Evolutionary conservation across 2,113 vertebrate genomes (phyloP).

Genomic region (Jaculus jaculus): DNA sequence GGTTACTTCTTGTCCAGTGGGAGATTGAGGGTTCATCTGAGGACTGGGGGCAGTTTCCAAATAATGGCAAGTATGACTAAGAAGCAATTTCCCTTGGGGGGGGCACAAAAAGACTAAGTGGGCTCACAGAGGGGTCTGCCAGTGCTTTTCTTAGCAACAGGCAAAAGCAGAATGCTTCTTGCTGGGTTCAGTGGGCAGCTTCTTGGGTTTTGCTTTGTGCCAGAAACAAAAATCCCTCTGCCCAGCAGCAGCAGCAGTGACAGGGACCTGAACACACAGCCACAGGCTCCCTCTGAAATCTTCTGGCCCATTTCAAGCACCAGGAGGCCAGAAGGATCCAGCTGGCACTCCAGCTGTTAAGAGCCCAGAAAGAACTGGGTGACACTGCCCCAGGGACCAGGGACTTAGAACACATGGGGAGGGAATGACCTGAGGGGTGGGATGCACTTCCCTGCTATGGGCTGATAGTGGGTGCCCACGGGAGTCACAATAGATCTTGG

Average conservation of each 20-base stretch:
- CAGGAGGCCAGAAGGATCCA: background rate
- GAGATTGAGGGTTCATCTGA: constrained; percentile 12
- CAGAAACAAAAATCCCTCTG: background rate
- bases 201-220: constrained; percentile 8
- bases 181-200: constrained; percentile 40
- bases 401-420: background rate
- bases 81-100: constrained; percentile 29
- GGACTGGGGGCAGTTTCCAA: background rate
- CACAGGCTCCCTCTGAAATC: background rate
- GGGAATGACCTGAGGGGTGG: background rate
- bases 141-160: background rate
- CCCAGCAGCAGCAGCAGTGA: background rate
- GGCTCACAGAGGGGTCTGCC: constrained; percentile 19
- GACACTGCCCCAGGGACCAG: background rate
- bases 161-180: constrained; percentile 13
- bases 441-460: fast-evolving
- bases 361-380: constrained; percentile 30
- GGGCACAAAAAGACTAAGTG: constrained; percentile 12
- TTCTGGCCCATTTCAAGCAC: background rate
- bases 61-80: constrained; percentile 33
- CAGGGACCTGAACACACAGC: background rate
- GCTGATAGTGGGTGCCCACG: background rate
- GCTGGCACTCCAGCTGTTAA: background rate
- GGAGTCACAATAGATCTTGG: background rate
- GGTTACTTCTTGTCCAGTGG: constrained; percentile 16